Evolutionary conservation across 53 echinoderm and acorn worm species (phyloP).

Genomic region (Mesocentrotus franciscanus): DNA sequence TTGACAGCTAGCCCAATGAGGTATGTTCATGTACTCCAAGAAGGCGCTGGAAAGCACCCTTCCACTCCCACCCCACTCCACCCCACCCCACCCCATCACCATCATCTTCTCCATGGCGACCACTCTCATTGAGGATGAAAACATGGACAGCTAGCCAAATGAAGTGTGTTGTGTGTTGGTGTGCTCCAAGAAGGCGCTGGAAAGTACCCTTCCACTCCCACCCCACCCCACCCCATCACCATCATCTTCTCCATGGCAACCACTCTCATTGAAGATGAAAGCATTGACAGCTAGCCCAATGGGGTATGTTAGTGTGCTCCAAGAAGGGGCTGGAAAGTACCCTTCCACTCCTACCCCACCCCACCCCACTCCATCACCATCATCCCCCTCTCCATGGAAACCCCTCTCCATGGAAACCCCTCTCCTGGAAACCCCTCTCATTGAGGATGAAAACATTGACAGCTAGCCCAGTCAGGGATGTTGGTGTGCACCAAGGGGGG

Average conservation of each 20-base stretch:
- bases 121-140: background rate
- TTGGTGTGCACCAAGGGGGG: background rate
- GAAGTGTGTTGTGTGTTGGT: conserved; percentile 19
- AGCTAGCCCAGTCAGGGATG: conserved; percentile 20
- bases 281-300: conserved; percentile 17
- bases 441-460: conserved; percentile 4
- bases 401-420: no score
- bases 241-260: no score
- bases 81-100: no score
- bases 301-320: background rate
- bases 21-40: background rate
- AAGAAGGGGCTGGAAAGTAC: background rate
- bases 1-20: background rate
- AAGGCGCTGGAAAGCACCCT: background rate
- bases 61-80: background rate
- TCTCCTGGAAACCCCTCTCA: no score
- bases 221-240: no score
- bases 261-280: background rate
- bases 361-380: no score
- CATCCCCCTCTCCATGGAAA: no score
- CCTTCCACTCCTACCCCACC: background rate
- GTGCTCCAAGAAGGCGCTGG: background rate
- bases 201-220: background rate
- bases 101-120: no score
- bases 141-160: background rate